Conservation (phyloP, 2,888 invertebrate species). For the Melikaiella ostensackeni region DNA sequence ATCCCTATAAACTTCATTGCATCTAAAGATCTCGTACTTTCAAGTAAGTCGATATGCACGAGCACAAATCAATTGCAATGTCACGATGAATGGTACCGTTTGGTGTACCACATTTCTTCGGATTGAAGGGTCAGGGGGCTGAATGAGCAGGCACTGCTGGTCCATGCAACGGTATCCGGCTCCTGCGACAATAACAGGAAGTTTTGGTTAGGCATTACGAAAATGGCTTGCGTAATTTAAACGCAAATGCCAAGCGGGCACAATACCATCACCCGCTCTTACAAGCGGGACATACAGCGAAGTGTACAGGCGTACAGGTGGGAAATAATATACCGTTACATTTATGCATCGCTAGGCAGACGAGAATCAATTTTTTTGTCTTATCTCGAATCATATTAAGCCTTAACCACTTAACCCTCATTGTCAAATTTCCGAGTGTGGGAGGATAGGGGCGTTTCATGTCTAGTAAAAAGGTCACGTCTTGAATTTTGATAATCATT, state of each 20-base stretch:
- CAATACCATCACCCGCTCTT: conserved; percentile 21
- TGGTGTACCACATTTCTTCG: neutral
- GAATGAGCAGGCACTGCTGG: neutral
- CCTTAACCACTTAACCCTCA: neutral
- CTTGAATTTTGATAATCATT: no score
- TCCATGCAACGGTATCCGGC: conserved; percentile 3
- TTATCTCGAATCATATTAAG: neutral
- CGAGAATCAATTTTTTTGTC: conserved; percentile 7
- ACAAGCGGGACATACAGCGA: neutral
- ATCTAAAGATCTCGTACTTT: neutral
- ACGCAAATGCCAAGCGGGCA: neutral
- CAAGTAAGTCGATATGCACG: neutral
- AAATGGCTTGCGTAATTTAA: conserved; percentile 25
- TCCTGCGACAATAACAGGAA: conserved; percentile 11
- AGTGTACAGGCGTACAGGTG: neutral
- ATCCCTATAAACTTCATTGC: neutral
- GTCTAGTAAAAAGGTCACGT: neutral
- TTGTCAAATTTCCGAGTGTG: neutral
- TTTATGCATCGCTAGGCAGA: conserved; percentile 20
- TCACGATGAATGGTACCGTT: neutral
- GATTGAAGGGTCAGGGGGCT: neutral
- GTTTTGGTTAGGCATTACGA: conserved; percentile 18
- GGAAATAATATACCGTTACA: conserved; percentile 15
- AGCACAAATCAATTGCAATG: neutral
- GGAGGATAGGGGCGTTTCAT: neutral